Base-by-base conservation (phyloP, 1,140 invertebrate species). In the Pachypeltis micranthus region DNA sequence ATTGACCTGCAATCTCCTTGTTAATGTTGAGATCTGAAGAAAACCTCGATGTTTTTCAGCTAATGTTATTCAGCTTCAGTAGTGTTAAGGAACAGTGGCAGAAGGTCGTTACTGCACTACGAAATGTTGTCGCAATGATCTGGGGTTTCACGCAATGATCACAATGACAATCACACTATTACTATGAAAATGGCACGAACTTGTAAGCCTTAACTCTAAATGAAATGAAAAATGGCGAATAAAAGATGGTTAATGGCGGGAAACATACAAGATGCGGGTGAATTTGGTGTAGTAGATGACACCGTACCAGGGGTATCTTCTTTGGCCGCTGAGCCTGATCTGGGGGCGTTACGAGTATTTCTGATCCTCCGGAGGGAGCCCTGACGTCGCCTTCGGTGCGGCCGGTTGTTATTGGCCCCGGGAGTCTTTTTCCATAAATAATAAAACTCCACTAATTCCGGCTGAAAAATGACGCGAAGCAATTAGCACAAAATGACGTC, bases 361-460 rank as follows among this genome's bases (percentile, higher is more conserved):
- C 91, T 81, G 64, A 93, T 92, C 66, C 93, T 79, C 66, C 93
- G 82, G 62, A 96, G 77, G n/a, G 91, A 92, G 67, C 87, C 88
- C 74, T 91, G 89, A 61, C 93, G 78, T 59, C 71, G 80, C 78
- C 93, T 80, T 60, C 93, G 80, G 72, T 96, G 91, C 23, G 93
- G 93, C 62, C 93, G 81, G 75, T 93, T 92, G 74, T 90, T 92
- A 73, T 92, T 91, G 51, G 95, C 95, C 69, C 91, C 91, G n/a
- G 95, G 93, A n/a, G 95, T 98, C 79, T 99, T 99, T 79, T 99
- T 99, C 96, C 96, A 99, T 73, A 98, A 82, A 78, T 99, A 99
- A 77, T 99, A 99, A 78, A 93, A 99, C 73, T 98, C 94, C 26
- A 99, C 93, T 69, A 99, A 78, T 72, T 99, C 94, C 44, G 92